Base-by-base conservation (phyloP, 30 jellyfish, hydroid and myxozoan genomes). In the Pseudorhiza aurosa region DNA sequence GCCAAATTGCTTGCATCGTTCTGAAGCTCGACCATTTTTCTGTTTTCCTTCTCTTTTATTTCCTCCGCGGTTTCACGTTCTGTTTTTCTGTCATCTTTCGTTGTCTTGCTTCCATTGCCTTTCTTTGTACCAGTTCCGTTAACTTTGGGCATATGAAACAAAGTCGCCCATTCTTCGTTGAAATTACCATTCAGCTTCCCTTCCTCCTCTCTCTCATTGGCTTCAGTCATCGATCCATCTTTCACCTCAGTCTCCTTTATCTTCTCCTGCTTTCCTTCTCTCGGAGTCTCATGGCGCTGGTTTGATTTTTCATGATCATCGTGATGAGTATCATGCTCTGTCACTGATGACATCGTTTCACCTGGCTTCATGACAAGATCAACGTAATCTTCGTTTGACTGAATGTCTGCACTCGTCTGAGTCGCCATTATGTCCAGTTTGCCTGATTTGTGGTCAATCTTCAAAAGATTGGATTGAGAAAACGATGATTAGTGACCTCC, bases 351-450 rank as follows among this genome's bases (percentile, higher is more conserved):
- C 36, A 17, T 27, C 6, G 28, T 39, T 50, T 78, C 74, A 17
- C 90, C 90, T 44, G 90, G 90, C 49, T 78, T 78, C 90, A 78
- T 78, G 37, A 78, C 90, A 37, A 78, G 29, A 25, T 78, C 90
- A 15, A 78, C 90, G 45, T 59, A 60, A 27, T 78, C 90, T 62
- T 60, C 90, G 0, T 64, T 45, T 31, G 90, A 78, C 37, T 60
- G 64, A 19, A 78, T 62, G 47, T 78, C 90, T 5, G 90, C 90
- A 30, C 90, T 78, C 15, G 68, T 28, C 17, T 70, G 64, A 30
- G 90, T 78, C 26, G 90, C 90, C 73, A 47, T 60, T 25, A 78
- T 78, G 58, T 78, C 82, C 2, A 78, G 82, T 63, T 78, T 78
- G 25, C 90, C 90, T 5, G 90, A 78, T 62, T 78, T 78, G 68